Conservation (phyloP, 1,140 invertebrate species). For the Euborellia annulipes region DNA sequence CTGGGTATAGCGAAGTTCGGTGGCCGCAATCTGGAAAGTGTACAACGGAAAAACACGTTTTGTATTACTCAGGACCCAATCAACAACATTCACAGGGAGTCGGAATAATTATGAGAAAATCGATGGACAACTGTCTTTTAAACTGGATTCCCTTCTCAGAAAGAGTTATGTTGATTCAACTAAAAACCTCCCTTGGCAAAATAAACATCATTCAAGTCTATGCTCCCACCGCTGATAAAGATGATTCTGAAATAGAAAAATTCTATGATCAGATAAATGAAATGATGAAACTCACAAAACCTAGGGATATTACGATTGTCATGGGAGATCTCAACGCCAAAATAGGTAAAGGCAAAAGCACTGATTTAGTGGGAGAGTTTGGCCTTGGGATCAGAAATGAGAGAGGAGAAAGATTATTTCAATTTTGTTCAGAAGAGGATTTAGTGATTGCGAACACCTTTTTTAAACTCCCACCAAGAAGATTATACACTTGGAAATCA, state of each 20-base stretch:
- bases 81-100: slow-evolving; percentile 2
- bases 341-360: too few relatives aligned
- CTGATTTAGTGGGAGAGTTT: too few relatives aligned
- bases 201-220: neutral
- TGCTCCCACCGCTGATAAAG: neutral
- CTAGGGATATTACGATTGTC: too few relatives aligned
- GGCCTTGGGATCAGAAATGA: too few relatives aligned
- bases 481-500: too few relatives aligned
- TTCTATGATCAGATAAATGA: too few relatives aligned
- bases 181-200: neutral
- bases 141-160: neutral
- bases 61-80: neutral
- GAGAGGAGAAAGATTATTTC: too few relatives aligned
- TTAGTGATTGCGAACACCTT: neutral
- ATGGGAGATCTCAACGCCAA: too few relatives aligned
- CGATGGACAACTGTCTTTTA: too few relatives aligned
- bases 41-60: neutral
- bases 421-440: too few relatives aligned
- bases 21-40: slow-evolving; percentile 3
- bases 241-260: neutral
- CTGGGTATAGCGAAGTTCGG: slow-evolving; percentile 4
- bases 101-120: slow-evolving; percentile 3
- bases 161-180: slow-evolving; percentile 3
- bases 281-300: too few relatives aligned
- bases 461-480: too few relatives aligned